These are phyloP conservation scores for Drosophila koepferae DNA, from an alignment of 2,888 invertebrate species.

Conservation along the genomic window DNA sequence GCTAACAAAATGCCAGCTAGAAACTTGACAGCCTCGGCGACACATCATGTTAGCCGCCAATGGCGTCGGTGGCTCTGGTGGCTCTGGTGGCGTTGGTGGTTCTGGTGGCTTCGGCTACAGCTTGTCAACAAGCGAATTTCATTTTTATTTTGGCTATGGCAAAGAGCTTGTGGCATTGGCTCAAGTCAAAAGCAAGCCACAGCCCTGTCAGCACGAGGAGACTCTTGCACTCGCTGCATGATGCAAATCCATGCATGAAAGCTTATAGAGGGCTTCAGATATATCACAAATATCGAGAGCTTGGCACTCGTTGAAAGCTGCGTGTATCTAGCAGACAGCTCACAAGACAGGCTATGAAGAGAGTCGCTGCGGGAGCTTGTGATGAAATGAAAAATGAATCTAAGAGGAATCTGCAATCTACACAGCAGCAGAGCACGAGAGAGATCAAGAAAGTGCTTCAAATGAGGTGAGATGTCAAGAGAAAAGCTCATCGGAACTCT, in stretches of 20 bases:
- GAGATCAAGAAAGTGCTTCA: too few relatives aligned
- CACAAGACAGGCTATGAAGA: too few relatives aligned
- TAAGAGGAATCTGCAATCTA: too few relatives aligned
- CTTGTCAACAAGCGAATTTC: background rate
- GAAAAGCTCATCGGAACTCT: too few relatives aligned
- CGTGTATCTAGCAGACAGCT: too few relatives aligned
- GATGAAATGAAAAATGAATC: too few relatives aligned
- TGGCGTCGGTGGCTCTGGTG: background rate
- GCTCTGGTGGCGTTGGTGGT: background rate
- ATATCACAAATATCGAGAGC: too few relatives aligned
- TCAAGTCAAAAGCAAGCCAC: background rate
- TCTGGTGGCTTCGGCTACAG: background rate
- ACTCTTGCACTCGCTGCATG: background rate
- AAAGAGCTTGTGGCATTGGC: background rate
- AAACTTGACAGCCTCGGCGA: constrained; percentile 3
- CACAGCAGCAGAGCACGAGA: too few relatives aligned
- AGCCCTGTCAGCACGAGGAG: background rate
- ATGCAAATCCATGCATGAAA: background rate
- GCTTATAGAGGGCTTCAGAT: background rate
- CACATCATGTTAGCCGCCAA: background rate
- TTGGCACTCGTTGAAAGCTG: too few relatives aligned
- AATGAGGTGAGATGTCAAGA: too few relatives aligned
- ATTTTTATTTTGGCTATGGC: background rate
- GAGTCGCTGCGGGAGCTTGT: too few relatives aligned
- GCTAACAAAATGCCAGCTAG: constrained; percentile 24